Conservation (phyloP, 2,797 vertebrate genomes). For the Sebastes aleutianus region DNA sequence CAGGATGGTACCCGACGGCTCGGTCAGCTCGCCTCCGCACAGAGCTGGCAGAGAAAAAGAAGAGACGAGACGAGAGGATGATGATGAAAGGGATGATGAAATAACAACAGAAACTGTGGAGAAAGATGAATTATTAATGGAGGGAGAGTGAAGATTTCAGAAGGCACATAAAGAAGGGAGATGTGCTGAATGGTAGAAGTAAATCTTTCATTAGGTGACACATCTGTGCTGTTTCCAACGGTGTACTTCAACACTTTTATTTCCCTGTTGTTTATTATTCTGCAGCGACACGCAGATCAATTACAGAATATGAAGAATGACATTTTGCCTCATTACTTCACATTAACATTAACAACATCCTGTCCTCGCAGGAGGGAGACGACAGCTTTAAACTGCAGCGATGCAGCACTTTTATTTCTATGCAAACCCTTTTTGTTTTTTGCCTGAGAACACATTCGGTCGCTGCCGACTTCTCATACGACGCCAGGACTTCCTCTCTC, state of each 20-base stretch:
- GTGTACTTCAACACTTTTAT: neutral
- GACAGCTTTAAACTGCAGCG: neutral
- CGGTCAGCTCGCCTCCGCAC: constrained; percentile 90
- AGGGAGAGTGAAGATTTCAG: neutral
- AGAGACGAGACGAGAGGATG: constrained; percentile 11
- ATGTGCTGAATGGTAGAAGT: neutral
- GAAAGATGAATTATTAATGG: neutral
- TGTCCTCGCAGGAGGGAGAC: neutral
- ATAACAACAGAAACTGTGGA: neutral
- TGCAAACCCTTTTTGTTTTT: neutral
- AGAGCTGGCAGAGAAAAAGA: constrained; percentile 76
- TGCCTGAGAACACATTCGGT: neutral
- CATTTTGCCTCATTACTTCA: neutral
- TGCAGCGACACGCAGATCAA: neutral
- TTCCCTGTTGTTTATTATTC: neutral
- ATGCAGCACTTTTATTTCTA: neutral
- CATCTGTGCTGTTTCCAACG: neutral
- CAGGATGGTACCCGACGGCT: constrained; percentile 87
- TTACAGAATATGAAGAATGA: neutral
- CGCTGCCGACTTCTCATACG: neutral
- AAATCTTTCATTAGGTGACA: neutral
- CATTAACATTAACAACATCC: neutral
- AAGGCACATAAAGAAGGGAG: neutral
- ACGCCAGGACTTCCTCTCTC: neutral
- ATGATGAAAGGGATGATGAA: constrained; percentile 4